Base-by-base conservation (phyloP, 2,888 invertebrate genomes). In the Sturmia bella region DNA sequence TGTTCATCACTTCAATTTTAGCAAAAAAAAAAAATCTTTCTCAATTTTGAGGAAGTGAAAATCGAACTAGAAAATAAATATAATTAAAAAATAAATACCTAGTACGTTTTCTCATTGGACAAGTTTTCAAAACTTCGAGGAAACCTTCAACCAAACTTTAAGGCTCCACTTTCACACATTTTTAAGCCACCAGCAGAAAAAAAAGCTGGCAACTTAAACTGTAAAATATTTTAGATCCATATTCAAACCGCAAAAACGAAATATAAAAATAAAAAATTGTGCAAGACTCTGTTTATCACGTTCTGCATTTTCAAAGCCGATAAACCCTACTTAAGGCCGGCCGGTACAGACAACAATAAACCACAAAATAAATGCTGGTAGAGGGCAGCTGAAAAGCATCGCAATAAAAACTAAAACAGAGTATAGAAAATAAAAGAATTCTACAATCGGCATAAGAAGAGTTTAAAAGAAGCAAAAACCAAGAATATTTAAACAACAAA, bases 321-420 rank as follows among this genome's bases (percentile, higher is more conserved):
- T 74, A 74, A 66, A 74, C 64, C 66, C 54, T 56, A 19, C 45
- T 66, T 50, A 17, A 52, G 59, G 61, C 52, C 68, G 76, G 57
- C 19, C 32, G 45, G 6, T 52, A 64, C 37, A 74, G 73, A 56
- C 37, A 64, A 74, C 13, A 59, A 70, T 72, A 72, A 64, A 64
- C 73, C 64, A 74, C 73, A 74, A 74, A 43, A 64, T 74, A 74
- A 43, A 64, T 74, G 56, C 73, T 64, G 73, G 73, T 64, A 74
- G 37, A 45, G 39, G 56, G 64, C 73, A 74, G 73, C 73, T 74
- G 73, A 56, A 74, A 64, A 11, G 19, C 21, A 74, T 21, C 12
- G 3, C 32, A 19, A 6, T 24, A 52, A 43, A 21, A 32, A 11
- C 37, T 39, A 13, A 52, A 57, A 41, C 17, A 41, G 13, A 2